These are phyloP conservation scores for Lasiurus borealis DNA, from an alignment of 2,113 vertebrate species.

Conservation along the genomic window DNA sequence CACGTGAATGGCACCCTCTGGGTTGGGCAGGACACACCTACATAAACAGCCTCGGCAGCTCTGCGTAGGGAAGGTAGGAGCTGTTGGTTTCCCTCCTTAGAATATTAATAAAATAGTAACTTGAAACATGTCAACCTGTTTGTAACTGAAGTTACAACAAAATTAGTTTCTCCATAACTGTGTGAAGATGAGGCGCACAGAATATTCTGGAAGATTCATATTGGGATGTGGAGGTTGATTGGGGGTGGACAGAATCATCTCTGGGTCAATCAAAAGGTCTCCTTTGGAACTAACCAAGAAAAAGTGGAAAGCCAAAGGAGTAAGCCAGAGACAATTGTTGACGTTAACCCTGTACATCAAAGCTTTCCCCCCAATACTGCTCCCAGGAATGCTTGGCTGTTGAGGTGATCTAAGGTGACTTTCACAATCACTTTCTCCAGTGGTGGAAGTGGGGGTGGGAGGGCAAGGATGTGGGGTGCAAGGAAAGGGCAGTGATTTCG, in stretches of 20 bases:
- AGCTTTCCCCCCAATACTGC: too few species aligned
- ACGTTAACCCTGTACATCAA: fast-evolving
- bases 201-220: neutral
- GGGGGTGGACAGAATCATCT: neutral
- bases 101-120: neutral
- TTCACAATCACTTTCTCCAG: neutral
- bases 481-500: neutral
- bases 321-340: neutral
- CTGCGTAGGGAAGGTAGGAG: neutral
- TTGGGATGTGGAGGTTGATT: neutral
- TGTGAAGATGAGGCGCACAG: neutral
- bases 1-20: neutral
- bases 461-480: neutral
- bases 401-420: neutral
- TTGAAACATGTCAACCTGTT: constrained; percentile 13
- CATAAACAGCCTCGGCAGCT: neutral
- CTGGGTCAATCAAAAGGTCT: neutral
- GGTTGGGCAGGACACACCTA: fast-evolving
- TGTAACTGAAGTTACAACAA: neutral
- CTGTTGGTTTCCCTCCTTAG: neutral
- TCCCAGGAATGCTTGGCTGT: neutral
- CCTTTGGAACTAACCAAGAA: neutral
- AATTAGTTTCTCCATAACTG: neutral
- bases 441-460: too few species aligned
- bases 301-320: neutral